Conservation (phyloP, 2,888 invertebrate genomes). For the Ophion costatus region DNA sequence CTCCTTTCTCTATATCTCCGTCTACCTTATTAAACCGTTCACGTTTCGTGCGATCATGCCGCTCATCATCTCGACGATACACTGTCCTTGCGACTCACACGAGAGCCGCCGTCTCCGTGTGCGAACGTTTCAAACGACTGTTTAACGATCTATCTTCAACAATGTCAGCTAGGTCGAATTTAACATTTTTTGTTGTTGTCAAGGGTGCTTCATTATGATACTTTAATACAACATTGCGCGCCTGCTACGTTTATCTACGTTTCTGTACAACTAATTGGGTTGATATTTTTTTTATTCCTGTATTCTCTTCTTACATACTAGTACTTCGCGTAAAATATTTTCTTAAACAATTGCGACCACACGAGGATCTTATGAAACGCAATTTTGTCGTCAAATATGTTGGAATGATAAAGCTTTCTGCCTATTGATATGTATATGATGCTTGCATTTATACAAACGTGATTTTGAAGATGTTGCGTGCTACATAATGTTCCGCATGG, state of each 20-base stretch:
- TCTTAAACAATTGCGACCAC: too few species aligned
- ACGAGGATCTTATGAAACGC: too few species aligned
- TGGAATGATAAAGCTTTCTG: too few species aligned
- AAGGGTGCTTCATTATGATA: background rate
- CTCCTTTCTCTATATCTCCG: slow-evolving; percentile 29
- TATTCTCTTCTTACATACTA: too few species aligned
- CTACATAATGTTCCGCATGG: too few species aligned
- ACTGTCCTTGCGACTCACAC: slow-evolving; percentile 46
- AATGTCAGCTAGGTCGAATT: slow-evolving; percentile 8
- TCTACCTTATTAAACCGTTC: slow-evolving; percentile 50
- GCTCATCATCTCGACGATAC: slow-evolving; percentile 60
- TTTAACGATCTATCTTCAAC: slow-evolving; percentile 41
- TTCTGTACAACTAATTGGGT: background rate
- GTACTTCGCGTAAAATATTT: too few species aligned
- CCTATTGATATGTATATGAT: too few species aligned
- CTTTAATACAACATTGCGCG: background rate
- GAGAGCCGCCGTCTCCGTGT: slow-evolving; percentile 22
- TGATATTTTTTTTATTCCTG: background rate
- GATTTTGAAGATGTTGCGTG: too few species aligned
- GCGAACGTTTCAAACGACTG: slow-evolving; percentile 22
- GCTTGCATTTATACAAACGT: too few species aligned
- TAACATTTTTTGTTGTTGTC: slow-evolving; percentile 39
- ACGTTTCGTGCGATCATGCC: slow-evolving; percentile 51
- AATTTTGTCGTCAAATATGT: too few species aligned
- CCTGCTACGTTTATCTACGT: background rate